Base-by-base conservation (phyloP, 2,797 vertebrate species). In the Limnodromus scolopaceus region DNA sequence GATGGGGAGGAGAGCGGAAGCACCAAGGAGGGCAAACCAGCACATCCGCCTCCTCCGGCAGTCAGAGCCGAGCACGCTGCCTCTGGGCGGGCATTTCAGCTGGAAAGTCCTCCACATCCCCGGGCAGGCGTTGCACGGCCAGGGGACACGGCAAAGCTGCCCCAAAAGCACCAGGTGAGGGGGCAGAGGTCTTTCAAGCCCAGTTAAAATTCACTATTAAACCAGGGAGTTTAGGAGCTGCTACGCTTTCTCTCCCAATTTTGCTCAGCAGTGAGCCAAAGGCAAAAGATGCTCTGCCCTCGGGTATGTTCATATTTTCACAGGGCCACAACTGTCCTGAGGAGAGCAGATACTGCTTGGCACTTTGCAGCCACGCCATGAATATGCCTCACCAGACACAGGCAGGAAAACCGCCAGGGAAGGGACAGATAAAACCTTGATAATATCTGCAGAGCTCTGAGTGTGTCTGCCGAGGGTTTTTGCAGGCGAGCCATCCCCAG, bases 401-500 rank as follows among this genome's bases (percentile, higher is more conserved):
- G 84, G 19, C 68, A 15, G 84, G 41, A 53, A 81, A 71, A 45
- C 17, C 39, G 0, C 65, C 16, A 12, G 48, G 70, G 16, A 87
- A 94, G 63, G 70, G 84, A 20, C 0, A 16, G 84, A 15, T 22
- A 2, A 0, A 1, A 43, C 63, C 53, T 57, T 23, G 1, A 7
- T 30, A 13, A 53, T 1, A 15, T 3, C 20, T 45, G 38, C 80
- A 15, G 81, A 66, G 89, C 80, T 87, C 71, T 1, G 0, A 17
- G 11, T 4, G 1, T 1, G 18, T 4, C 71, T 13, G 0, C 9
- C 0, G 2, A 71, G 75, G 85, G 61, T 4, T 12, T 68, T 39
- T 16, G 64, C 55, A 61, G 51, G 8, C 0, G 1, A 74, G 4
- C 2, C 4, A 1, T 43, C 54, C 86, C 70, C 19, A 1, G 84